Percentiles rank a stretch among this genome's conserved stretches.
phyloP scores from a whole-genome alignment of 2,797 vertebrate genomes.

The Takifugu ocellatus region DNA sequence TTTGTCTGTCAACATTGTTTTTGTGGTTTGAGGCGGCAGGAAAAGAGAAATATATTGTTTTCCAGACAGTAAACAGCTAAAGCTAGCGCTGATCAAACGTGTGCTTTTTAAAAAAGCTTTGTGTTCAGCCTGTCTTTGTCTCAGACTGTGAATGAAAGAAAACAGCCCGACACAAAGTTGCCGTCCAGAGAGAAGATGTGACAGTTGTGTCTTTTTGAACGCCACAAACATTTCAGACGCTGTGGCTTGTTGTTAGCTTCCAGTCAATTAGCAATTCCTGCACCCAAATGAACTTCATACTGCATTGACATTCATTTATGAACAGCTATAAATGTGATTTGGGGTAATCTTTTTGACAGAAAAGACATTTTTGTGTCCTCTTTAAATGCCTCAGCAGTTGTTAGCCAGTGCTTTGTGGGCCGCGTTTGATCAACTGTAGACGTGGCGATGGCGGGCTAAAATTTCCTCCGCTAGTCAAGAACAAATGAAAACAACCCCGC shows the following conservation, averaged over 20 bases:
- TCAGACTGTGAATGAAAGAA: too few species aligned
- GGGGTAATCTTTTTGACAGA: too few species aligned
- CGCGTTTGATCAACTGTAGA: constrained; percentile 37
- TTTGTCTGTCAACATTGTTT: constrained; percentile 42
- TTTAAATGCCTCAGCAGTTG: too few species aligned
- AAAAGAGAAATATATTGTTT: constrained; percentile 38
- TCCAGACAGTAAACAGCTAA: constrained; percentile 46
- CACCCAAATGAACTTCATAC: constrained; percentile 49
- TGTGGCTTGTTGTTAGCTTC: constrained; percentile 48
- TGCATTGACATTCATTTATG: too few species aligned
- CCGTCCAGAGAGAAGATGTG: constrained; percentile 24
- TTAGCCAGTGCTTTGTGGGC: constrained; percentile 25
- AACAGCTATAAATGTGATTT: too few species aligned
- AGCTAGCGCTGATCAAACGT: constrained; percentile 35
- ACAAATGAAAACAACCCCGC: constrained; percentile 37
- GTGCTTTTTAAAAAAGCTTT: neutral
- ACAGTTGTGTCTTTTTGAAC: constrained; percentile 59
- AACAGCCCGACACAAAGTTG: too few species aligned
- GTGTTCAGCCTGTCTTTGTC: neutral
- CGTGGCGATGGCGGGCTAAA: constrained; percentile 38
- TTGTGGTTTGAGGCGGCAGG: constrained; percentile 33
- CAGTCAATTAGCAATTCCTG: constrained; percentile 67
- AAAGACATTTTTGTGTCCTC: too few species aligned
- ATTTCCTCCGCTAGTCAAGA: constrained; percentile 34
- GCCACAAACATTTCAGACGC: constrained; percentile 29